A percentile compares a stretch with the other conserved stretches of the same genome.
Evolutionary conservation across 35 echinoderm and acorn worm species (phyloP).

Genomic region (Ophioderma brevispina): DNA sequence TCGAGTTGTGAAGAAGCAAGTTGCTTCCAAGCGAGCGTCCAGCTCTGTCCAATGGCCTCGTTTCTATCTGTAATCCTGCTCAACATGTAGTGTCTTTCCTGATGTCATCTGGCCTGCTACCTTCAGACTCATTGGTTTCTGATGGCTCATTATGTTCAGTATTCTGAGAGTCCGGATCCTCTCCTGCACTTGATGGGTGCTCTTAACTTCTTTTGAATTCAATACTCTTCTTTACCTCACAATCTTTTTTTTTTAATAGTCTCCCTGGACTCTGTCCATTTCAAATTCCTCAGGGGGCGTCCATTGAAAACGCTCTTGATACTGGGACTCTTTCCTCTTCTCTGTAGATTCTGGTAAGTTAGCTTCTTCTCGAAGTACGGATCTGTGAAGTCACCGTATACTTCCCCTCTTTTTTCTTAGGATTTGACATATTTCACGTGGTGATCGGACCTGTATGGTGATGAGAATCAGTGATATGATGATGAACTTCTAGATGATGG

Average conservation of each 20-base stretch:
- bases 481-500: too few species aligned
- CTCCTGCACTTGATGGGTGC: background rate
- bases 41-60: background rate
- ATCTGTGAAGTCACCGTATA: background rate
- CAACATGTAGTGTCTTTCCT: too few species aligned
- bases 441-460: background rate
- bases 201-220: background rate
- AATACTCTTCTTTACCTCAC: too few species aligned
- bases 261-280: too few species aligned
- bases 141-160: too few species aligned
- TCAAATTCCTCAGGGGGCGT: slow-evolving; percentile 64
- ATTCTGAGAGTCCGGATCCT: background rate
- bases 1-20: slow-evolving; percentile 21
- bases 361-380: slow-evolving; percentile 34
- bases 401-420: background rate
- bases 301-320: slow-evolving; percentile 63
- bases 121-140: background rate
- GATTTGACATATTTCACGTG: background rate
- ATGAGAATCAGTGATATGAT: background rate
- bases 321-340: background rate
- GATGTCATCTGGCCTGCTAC: background rate
- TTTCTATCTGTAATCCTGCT: background rate
- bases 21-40: slow-evolving; percentile 10
- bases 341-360: slow-evolving; percentile 23
- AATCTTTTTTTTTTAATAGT: too few species aligned